Evolutionary conservation across 2,888 invertebrate species (phyloP).

Genomic region (Ophioninae sp.): DNA sequence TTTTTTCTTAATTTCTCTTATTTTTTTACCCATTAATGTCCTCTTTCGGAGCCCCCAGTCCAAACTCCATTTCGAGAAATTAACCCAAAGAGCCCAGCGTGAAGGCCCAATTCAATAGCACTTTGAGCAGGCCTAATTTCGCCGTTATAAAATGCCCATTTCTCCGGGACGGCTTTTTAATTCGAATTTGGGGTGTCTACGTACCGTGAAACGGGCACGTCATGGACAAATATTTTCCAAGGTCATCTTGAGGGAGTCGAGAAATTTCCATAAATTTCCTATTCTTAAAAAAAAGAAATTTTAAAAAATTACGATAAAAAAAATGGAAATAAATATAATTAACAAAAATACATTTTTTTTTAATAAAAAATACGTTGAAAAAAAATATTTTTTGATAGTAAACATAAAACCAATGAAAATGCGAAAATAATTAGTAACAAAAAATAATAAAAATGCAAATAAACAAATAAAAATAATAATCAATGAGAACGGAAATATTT

Average conservation of each 20-base stretch:
- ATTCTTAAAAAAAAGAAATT: neutral
- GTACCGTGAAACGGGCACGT: conserved; percentile 12
- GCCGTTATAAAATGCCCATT: conserved; percentile 2
- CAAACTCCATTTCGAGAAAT: conserved; percentile 7
- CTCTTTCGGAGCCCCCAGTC: neutral
- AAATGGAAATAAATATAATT: no score
- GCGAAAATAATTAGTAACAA: no score
- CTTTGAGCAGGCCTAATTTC: neutral
- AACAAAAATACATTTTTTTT: no score
- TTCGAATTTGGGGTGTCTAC: neutral
- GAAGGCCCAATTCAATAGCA: neutral
- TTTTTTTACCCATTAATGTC: neutral
- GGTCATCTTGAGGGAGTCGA: neutral
- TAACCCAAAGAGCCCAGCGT: neutral
- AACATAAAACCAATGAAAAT: no score
- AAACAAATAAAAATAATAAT: neutral
- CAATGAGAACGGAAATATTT: neutral
- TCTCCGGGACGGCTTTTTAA: conserved; percentile 29
- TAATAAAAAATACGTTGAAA: no score
- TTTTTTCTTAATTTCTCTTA: neutral
- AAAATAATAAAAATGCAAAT: no score
- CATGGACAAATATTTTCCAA: conserved; percentile 23
- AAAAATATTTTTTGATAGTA: no score
- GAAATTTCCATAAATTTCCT: neutral
- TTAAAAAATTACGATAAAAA: no score